Evolutionary conservation across 2,113 vertebrate genomes (phyloP), one percentile per base, ranked within the genome.

Genomic region (Lepidothrix coronata): DNA sequence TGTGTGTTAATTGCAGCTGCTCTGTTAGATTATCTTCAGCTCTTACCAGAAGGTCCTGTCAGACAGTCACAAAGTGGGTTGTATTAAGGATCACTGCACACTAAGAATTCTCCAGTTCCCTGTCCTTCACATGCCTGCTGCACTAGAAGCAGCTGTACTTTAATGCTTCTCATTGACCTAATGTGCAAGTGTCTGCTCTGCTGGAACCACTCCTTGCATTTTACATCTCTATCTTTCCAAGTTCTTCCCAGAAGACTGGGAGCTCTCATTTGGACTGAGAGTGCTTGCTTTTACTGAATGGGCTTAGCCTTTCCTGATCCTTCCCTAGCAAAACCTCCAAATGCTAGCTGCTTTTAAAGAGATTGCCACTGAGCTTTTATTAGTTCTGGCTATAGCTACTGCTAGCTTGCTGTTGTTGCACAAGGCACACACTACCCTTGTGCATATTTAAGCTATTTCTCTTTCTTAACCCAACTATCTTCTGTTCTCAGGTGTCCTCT

Each of bases 21-120:
- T 96, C 16, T 71, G 14, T 80, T 85, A 67, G 61, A 80, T 96
- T 93, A 85, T 77, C 73, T 78, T 90, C 76, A 96, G 35, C n/a
- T 81, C 10, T 57, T 66, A 81, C 44, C 61, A 88, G 57, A 88
- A 81, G 23, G 33, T 72, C 52, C n/a, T 94, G 68, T 77, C 80
- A 90, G 63, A 66, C 57, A 67, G 52, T 48, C 82, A 59, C 39
- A 75, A 77, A 91, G 90, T 35, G 35, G 59, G 9, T 59, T 66
- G 7, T 15, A 44, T 55, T 48, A 92, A 77, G 75, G 39, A 77
- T 84, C 85, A 71, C 24, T 59, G 55, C 4, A 15, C 76, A 41
- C 28, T 23, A 30, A 55, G 78, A 96, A 65, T 80, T 92, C 55
- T 72, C 35, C 43, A 12, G 72, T 62, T 81, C 24, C 39, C 67